Base-by-base conservation (phyloP, 1,140 invertebrate species). In the Aphelinus atriplicis region DNA sequence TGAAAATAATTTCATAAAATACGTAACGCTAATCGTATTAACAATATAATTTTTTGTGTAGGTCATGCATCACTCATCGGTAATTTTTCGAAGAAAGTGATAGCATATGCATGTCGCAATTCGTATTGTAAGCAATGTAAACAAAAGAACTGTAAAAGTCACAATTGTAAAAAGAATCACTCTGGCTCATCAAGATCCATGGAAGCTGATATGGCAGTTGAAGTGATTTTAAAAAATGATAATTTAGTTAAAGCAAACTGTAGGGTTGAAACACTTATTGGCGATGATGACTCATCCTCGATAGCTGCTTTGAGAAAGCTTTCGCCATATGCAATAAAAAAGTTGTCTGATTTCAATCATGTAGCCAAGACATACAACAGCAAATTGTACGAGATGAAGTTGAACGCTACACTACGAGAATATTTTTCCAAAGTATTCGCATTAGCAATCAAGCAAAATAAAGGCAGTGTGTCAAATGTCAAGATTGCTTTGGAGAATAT, bases 331-430 rank as follows among this genome's bases (percentile, higher is more conserved):
- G 5, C 53, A 46, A 69, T 76, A 6, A 65, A n/a, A 7, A 75
- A 77, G 60, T 78, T 75, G 75, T 77, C 78, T 1, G 69, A 77
- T 69, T 10, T 77, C 3, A 79, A 77, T 70, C 75, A 79, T 51
- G 72, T 67, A 10, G 62, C 42, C 7, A 74, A 75, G 46, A 73
- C 71, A 42, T 72, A 76, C 7, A 71, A 53, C 10, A 73, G 73
- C 45, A 53, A 55, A 9, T 69, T 78, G 43, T 76, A 71, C 70
- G 55, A 71, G 1, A 53, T 66, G 2, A 74, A 78, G 74, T 61
- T 76, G 42, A 60, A 65, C 9, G 53, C 42, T 26, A 50, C 73
- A 6, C 68, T 76, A 1, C 74, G 71, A 6, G 74, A 76, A 0
- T 77, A 77, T 55, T 64, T 78, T 46, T 68, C 71, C 9, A 55